phyloP scores from a whole-genome alignment of 2,797 vertebrate genomes.

The Siniperca undulata region DNA sequence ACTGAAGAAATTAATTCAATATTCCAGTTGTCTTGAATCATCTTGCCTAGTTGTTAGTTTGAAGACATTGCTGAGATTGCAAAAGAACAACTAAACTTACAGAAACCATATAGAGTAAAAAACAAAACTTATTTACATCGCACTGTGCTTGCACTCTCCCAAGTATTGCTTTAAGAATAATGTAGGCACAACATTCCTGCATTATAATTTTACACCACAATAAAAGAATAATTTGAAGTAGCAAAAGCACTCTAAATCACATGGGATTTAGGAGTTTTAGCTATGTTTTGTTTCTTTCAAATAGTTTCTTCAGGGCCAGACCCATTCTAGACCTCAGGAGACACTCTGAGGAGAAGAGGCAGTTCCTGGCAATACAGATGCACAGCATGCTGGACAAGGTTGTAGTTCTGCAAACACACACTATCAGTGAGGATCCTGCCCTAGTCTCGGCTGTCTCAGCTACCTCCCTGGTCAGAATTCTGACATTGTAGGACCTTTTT shows the following conservation, averaged over 20 bases:
- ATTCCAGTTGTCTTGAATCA: not conserved
- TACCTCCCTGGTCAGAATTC: not conserved
- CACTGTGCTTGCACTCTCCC: not conserved
- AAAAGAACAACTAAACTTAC: not conserved
- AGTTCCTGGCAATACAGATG: slow-evolving; percentile 2
- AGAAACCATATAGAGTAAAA: not conserved
- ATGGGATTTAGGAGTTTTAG: not conserved
- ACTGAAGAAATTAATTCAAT: not conserved
- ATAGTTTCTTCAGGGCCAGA: slow-evolving; percentile 5
- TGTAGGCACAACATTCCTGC: not conserved
- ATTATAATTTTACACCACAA: not conserved
- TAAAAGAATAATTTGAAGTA: not conserved
- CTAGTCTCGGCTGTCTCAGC: not conserved
- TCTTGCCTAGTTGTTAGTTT: not conserved
- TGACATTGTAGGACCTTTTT: not conserved
- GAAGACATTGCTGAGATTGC: not conserved
- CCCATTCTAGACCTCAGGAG: not conserved
- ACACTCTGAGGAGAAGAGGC: not conserved
- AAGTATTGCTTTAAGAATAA: slow-evolving; percentile 15
- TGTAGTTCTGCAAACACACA: slow-evolving; percentile 8
- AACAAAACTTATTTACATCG: not conserved
- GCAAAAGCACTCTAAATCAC: slow-evolving; percentile 7
- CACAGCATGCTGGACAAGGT: slow-evolving; percentile 2
- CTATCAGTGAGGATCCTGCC: not conserved
- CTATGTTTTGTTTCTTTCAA: slow-evolving; percentile 19